Evolutionary conservation across 1,140 invertebrate genomes (phyloP).

Genomic region (Druon quercuslanigerum): DNA sequence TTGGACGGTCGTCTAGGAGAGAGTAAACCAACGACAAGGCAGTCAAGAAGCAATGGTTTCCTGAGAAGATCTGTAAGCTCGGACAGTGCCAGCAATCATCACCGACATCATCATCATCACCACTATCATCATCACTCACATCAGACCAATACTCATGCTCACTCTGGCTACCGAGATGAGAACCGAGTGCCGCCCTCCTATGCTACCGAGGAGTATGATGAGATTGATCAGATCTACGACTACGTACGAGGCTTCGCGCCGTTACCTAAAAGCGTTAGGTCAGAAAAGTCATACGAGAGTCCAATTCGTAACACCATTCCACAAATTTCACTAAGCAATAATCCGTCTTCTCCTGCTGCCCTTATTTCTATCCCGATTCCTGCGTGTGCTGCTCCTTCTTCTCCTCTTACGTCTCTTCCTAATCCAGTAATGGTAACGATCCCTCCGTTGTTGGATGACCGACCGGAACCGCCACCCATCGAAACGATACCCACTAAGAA

Average conservation of each 20-base stretch:
- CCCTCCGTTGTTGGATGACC: conserved; percentile 76
- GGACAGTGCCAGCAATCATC: conserved; percentile 80
- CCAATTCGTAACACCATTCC: conserved; percentile 41
- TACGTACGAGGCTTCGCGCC: conserved; percentile 95
- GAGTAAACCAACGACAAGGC: conserved; percentile 76
- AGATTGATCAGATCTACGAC: conserved; percentile 97
- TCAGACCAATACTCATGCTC: conserved; percentile 49
- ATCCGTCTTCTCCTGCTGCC: neutral
- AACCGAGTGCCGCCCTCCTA: conserved; percentile 76
- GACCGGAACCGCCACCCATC: conserved; percentile 91
- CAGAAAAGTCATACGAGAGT: conserved; percentile 76
- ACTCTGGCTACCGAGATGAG: conserved; percentile 71
- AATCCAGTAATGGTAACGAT: conserved; percentile 69
- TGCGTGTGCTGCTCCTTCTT: neutral
- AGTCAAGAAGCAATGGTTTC: conserved; percentile 66
- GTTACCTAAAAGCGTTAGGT: conserved; percentile 87
- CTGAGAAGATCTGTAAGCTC: conserved; percentile 83
- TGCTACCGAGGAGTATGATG: conserved; percentile 89
- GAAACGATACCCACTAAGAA: conserved; percentile 93
- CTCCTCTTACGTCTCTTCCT: conserved; percentile 41
- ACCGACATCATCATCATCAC: conserved; percentile 78
- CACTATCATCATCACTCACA: conserved; percentile 60
- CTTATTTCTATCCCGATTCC: neutral
- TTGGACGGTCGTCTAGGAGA: conserved; percentile 86
- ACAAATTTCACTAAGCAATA: neutral